Base-by-base conservation (phyloP, 2,113 vertebrate species). In the Aspiorhynchus laticeps region DNA sequence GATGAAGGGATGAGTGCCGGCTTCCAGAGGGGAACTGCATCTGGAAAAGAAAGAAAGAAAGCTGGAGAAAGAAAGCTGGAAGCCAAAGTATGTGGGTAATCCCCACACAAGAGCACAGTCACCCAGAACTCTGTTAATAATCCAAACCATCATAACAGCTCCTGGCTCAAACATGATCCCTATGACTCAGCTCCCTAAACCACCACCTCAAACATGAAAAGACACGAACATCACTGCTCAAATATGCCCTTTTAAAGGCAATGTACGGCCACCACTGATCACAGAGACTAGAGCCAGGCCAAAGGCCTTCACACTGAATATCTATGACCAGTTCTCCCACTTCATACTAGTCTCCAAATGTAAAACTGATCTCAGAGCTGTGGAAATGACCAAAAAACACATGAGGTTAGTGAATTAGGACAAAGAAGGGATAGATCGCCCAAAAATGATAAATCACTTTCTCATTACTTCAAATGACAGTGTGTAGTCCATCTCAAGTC, bases 61-160 rank as follows among this genome's bases (percentile, higher is more conserved):
- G 38, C 46, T 51, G 41, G 83, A 85, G 86, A 86, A 87, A 67
- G 76, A 85, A 78, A 74, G 48, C 26, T 48, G 53, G n/a, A 28
- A 63, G 59, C 38, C 53, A 43, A 65, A 81, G 80, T 46, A 82
- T 82, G 38, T 67, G 80, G 59, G 80, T 82, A 82, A 82, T 82
- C 26, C 59, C 38, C 63, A 33, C 24, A 48, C 56, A 67, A 17
- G 15, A 63, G 67, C 67, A 41, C 33, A 63, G 51, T 84, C 80
- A 82, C 81, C 82, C 90, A 87, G 87, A 88, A 92, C 86, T 91
- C 77, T 75, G 90, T 91, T 91, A 92, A 93, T 91, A 94, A 93
- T 92, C 91, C 90, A 92, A 93, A 93, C 93, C 91, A 90, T 46
- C 80, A 82, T 82, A 92, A 93, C 85, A 74, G 87, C 89, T 85